Conservation (phyloP, 1,140 invertebrate genomes). For the Drosophila willistoni region DNA sequence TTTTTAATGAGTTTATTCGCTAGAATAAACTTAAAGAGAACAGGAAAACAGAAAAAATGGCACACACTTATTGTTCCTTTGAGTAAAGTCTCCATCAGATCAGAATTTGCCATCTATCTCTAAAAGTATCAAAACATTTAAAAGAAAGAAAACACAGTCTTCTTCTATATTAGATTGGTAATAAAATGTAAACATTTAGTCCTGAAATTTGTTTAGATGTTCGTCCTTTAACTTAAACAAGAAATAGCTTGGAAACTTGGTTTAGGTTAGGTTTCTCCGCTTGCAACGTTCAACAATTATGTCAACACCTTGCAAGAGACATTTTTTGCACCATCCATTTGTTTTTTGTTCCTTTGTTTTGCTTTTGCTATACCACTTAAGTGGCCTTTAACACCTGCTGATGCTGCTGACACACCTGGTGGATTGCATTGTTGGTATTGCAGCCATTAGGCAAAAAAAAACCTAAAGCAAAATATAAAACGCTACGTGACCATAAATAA, state of each 20-base stretch:
- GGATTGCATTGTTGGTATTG: constrained; percentile 42
- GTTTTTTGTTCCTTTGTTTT: constrained; percentile 41
- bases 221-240: no score
- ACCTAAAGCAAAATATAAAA: constrained; percentile 60
- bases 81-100: no score
- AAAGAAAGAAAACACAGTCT: no score
- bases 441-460: constrained; percentile 45
- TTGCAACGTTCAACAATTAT: constrained; percentile 56
- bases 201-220: no score
- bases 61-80: no score
- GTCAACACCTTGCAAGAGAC: constrained; percentile 33
- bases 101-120: no score
- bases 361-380: constrained; percentile 59
- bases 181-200: no score
- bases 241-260: background rate
- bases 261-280: constrained; percentile 24
- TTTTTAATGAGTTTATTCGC: no score
- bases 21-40: no score
- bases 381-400: constrained; percentile 78
- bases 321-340: constrained; percentile 29
- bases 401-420: constrained; percentile 32
- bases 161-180: no score
- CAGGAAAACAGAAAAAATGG: no score
- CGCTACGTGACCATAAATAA: constrained; percentile 78
- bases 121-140: no score